Percentiles rank a stretch among this genome's conserved stretches.
Evolutionary conservation across 1,140 invertebrate species (phyloP).

Genomic region (Mya arenaria): DNA sequence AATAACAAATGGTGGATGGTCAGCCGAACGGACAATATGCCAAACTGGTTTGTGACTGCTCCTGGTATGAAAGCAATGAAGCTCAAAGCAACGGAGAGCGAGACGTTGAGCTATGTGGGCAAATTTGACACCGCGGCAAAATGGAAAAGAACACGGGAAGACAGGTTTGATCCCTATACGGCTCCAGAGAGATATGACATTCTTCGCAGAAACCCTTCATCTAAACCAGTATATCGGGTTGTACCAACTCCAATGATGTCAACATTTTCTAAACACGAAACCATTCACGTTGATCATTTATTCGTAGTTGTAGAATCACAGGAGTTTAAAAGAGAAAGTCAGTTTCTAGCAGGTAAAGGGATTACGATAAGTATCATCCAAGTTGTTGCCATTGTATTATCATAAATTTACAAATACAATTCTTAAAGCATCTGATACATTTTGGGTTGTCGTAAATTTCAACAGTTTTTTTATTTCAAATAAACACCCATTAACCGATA

Average conservation of each 20-base stretch:
- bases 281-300: not conserved
- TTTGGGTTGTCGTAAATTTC: too few species aligned
- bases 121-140: constrained; percentile 55
- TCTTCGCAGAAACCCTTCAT: not conserved
- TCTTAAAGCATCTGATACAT: too few species aligned
- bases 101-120: constrained; percentile 57
- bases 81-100: constrained; percentile 49
- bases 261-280: not conserved
- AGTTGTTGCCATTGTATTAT: too few species aligned
- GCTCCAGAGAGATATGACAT: not conserved
- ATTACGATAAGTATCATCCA: too few species aligned
- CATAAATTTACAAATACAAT: too few species aligned
- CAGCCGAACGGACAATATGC: constrained; percentile 62
- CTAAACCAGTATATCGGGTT: not conserved
- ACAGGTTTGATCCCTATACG: constrained; percentile 2
- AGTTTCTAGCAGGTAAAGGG: too few species aligned
- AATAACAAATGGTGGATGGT: constrained; percentile 30
- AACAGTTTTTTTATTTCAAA: too few species aligned
- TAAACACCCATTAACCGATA: too few species aligned
- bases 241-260: not conserved
- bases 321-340: constrained; percentile 39
- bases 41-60: constrained; percentile 64
- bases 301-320: constrained; percentile 15
- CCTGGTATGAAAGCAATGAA: constrained; percentile 46
- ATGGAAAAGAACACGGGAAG: constrained; percentile 57